These are phyloP conservation scores for Mobula hypostoma DNA, from an alignment of 2,113 vertebrate species.

Conservation along the genomic window DNA sequence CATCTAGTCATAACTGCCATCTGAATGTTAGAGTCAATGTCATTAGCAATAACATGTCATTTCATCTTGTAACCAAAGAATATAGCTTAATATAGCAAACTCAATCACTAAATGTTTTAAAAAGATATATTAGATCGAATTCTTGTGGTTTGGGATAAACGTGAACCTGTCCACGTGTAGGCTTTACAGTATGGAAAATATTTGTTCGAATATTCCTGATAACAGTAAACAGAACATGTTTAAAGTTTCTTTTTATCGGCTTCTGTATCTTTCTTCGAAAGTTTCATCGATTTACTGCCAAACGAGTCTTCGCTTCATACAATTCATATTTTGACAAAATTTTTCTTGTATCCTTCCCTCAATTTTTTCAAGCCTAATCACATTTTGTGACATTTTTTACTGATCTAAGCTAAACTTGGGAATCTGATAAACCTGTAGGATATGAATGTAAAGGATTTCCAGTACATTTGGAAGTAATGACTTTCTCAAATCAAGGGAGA, in stretches of 20 bases:
- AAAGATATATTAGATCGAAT: not conserved
- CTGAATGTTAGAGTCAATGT: not conserved
- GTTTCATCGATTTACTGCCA: not conserved
- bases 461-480: not conserved
- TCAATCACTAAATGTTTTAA: not conserved
- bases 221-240: not conserved
- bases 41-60: not conserved
- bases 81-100: not conserved
- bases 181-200: not conserved
- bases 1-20: not conserved
- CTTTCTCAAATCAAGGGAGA: no score
- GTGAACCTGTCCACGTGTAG: not conserved
- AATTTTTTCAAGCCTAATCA: not conserved
- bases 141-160: not conserved
- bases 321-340: not conserved
- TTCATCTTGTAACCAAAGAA: not conserved
- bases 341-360: not conserved
- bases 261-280: not conserved
- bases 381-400: not conserved
- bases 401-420: not conserved
- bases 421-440: not conserved
- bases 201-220: not conserved
- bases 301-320: not conserved
- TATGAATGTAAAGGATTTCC: not conserved
- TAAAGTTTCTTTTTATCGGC: not conserved